A percentile compares a stretch with the other conserved stretches of the same genome.
Evolutionary conservation across 2,797 vertebrate genomes (phyloP).

Genomic region (Sebastes steindachneri): DNA sequence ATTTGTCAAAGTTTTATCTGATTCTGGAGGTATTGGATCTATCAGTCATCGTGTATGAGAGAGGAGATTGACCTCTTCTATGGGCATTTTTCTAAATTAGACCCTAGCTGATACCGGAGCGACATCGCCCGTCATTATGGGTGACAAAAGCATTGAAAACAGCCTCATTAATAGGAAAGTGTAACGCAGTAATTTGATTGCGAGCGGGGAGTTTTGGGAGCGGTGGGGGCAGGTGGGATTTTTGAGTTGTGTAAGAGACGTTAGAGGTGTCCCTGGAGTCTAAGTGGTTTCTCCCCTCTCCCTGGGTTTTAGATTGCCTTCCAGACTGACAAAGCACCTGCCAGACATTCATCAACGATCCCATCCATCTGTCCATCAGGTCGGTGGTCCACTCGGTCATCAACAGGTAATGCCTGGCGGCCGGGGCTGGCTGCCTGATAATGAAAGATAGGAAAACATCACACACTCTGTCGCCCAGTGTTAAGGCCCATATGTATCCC

Average conservation of each 20-base stretch:
- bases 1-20: slow-evolving; percentile 99
- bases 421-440: slow-evolving; percentile 74
- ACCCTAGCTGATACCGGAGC: slow-evolving; percentile 77
- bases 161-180: slow-evolving; percentile 64
- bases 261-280: slow-evolving; percentile 78
- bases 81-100: slow-evolving; percentile 86
- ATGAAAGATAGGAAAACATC: slow-evolving; percentile 87
- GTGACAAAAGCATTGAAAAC: slow-evolving; percentile 63
- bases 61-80: slow-evolving; percentile 87
- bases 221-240: slow-evolving; percentile 53
- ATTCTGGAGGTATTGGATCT: slow-evolving; percentile 94
- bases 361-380: slow-evolving; percentile 89
- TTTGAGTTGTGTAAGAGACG: slow-evolving; percentile 66
- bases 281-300: slow-evolving; percentile 81
- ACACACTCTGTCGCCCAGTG: slow-evolving; percentile 80
- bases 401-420: slow-evolving; percentile 86
- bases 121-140: slow-evolving; percentile 61
- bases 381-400: slow-evolving; percentile 77
- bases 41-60: slow-evolving; percentile 93
- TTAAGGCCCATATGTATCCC: slow-evolving; percentile 82
- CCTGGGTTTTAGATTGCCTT: slow-evolving; percentile 84
- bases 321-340: slow-evolving; percentile 90
- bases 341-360: slow-evolving; percentile 84
- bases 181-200: slow-evolving; percentile 74
- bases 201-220: neutral